Evolutionary conservation across 2,888 invertebrate species (phyloP), one percentile per base, ranked within the genome.

Genomic region (Caradrina clavipalpis): DNA sequence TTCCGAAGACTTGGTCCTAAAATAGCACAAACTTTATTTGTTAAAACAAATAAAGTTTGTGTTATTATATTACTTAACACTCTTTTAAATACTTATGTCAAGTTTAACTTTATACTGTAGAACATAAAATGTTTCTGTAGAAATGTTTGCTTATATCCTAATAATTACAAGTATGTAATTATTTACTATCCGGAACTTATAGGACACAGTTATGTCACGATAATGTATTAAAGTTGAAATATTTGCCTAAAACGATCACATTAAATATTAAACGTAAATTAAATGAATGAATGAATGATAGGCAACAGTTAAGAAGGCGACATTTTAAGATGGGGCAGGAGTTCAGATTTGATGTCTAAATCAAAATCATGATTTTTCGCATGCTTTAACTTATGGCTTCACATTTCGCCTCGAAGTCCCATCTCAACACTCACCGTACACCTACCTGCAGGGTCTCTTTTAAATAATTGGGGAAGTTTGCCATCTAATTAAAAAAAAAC

Each of bases 1-100:
- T 35, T 56, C 21, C 11, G 39, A 57, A 39, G 39, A 69, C n/a
- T 53, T 69, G 35, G 70, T 58, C 70, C 69, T 69, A 60, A 54
- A 55, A 35, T 49, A 56, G 42, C 21, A 42, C 15, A 35, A 31
- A 63, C 15, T 62, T 26, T 45, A 31, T 21, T n/a, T n/a, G n/a
- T n/a, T n/a, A n/a, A n/a, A n/a, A n/a, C n/a, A n/a, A n/a, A n/a
- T n/a, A n/a, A n/a, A n/a, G n/a, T n/a, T n/a, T n/a, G n/a, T 64
- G 53, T 22, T 67, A 22, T 35, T 45, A 65, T 45, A 47, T 67
- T 53, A 68, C 45, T 1, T 17, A 39, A 15, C 21, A 35, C 47
- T 47, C 15, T 45, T 54, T 59, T 55, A 50, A 73, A 73, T 65
- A 72, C 54, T 35, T 49, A 64, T 42, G 19, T 59, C 11, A 45